A percentile compares a stretch with the other conserved stretches of the same genome.
These are phyloP conservation scores for Montipora sp. DNA, from an alignment of 64 coral and sea anemone species.

Conservation along the genomic window DNA sequence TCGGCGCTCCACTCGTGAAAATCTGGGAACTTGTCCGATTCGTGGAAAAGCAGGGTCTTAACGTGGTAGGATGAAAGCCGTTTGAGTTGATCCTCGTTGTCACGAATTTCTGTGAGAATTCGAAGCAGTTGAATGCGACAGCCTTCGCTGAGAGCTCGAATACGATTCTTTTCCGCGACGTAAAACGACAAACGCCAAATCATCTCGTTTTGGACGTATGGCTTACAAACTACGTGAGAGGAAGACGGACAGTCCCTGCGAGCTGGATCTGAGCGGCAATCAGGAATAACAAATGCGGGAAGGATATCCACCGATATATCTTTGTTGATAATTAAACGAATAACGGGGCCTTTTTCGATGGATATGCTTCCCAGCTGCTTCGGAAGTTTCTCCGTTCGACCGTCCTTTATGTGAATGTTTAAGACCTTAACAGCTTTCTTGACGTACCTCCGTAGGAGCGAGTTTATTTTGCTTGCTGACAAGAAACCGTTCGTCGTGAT, in stretches of 20 bases:
- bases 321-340: slow-evolving; percentile 84
- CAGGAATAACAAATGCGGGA: slow-evolving; percentile 93
- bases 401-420: slow-evolving; percentile 87
- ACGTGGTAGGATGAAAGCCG: slow-evolving; percentile 90
- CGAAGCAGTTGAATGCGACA: slow-evolving; percentile 91
- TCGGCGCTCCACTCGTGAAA: slow-evolving; percentile 81
- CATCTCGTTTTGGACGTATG: slow-evolving; percentile 74
- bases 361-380: slow-evolving; percentile 81
- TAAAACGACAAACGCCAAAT: slow-evolving; percentile 87
- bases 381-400: slow-evolving; percentile 80
- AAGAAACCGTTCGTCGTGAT: slow-evolving; percentile 88
- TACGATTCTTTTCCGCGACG: slow-evolving; percentile 91
- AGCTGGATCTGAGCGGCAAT: slow-evolving; percentile 75
- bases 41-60: slow-evolving; percentile 91
- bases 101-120: slow-evolving; percentile 94
- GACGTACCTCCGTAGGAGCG: slow-evolving; percentile 82
- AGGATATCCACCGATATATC: slow-evolving; percentile 87
- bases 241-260: slow-evolving; percentile 84
- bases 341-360: slow-evolving; percentile 81
- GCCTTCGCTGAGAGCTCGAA: slow-evolving; percentile 86
- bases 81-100: slow-evolving; percentile 87
- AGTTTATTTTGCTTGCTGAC: slow-evolving; percentile 88
- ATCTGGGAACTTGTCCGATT: slow-evolving; percentile 80
- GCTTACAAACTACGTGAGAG: slow-evolving; percentile 80
- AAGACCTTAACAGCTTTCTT: slow-evolving; percentile 94